Percentiles rank a stretch among this genome's conserved stretches.
Evolutionary conservation across 2,113 vertebrate species (phyloP).

Genomic region (Pica pica): DNA sequence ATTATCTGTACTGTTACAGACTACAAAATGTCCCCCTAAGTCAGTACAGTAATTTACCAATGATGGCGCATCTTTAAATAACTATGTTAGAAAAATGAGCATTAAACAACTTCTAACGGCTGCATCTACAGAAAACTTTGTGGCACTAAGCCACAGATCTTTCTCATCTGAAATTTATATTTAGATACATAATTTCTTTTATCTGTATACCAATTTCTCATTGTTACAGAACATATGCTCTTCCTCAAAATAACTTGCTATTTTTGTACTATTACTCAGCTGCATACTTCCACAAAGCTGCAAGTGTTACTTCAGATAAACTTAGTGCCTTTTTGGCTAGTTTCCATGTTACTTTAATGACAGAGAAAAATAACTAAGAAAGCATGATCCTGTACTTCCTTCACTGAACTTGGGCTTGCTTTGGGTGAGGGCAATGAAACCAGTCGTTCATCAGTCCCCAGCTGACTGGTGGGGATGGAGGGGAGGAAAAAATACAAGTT

Average conservation of each 20-base stretch:
- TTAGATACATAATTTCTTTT: conserved; percentile 61
- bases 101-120: conserved; percentile 11
- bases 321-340: conserved; percentile 46
- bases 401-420: not conserved
- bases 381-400: not conserved
- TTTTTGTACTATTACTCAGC: conserved; percentile 76
- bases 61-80: not conserved
- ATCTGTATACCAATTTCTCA: conserved; percentile 66
- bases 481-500: not conserved
- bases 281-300: conserved; percentile 67
- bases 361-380: not conserved
- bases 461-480: not conserved
- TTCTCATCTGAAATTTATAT: conserved; percentile 50
- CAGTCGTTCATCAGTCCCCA: not conserved
- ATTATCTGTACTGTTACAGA: not conserved
- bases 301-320: conserved; percentile 75
- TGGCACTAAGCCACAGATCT: not conserved
- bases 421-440: not conserved
- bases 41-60: not conserved
- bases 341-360: conserved; percentile 27
- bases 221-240: conserved; percentile 75
- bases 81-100: not conserved
- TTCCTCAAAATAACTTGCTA: conserved; percentile 78
- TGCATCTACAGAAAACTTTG: not conserved
- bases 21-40: not conserved